Base-by-base conservation (phyloP, 1,140 invertebrate species). In the Drosophila bocqueti region DNA sequence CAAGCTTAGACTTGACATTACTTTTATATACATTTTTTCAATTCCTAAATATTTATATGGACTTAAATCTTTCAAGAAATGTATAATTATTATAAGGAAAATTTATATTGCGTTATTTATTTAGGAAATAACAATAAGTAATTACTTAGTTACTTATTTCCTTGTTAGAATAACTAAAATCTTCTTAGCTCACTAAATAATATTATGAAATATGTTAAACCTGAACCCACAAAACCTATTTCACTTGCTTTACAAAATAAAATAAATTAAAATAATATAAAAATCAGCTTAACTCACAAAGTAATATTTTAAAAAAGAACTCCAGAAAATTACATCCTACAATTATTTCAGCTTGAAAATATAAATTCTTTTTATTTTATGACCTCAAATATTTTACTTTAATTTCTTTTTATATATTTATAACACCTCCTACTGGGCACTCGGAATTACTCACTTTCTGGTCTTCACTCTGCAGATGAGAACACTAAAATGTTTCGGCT, bases 401-500 rank as follows among this genome's bases (percentile, higher is more conserved):
- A 18, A 29, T 18, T 29, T 18, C 10, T 2, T 34, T 0, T 18
- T 0, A 31, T 5, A 3, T 31, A 29, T 7, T 18, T 31, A 3
- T 18, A 52, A 11, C n/a, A 3, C 49, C n/a, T 29, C 16, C 13
- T 29, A n/a, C 16, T n/a, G 4, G 1, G 2, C 9, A 52, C 8
- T 9, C 2, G 13, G 4, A 11, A 16, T 18, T 18, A 73, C 54
- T 73, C 60, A 73, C 54, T 73, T 72, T 73, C 9, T 73, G 2
- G 55, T 73, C 38, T 60, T 73, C 8, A 50, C 69, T 73, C 36
- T 73, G 21, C 13, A 29, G 11, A 45, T 72, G 42, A 75, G 47
- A 58, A 80, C 80, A 87, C 84, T 89, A 49, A 83, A 84, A 18
- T 72, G 13, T 60, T 67, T 52, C 24, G 49, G 16, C 80, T 47